Evolutionary conservation across 2,797 vertebrate genomes (phyloP).

Genomic region (Dicrostonyx torquatus): DNA sequence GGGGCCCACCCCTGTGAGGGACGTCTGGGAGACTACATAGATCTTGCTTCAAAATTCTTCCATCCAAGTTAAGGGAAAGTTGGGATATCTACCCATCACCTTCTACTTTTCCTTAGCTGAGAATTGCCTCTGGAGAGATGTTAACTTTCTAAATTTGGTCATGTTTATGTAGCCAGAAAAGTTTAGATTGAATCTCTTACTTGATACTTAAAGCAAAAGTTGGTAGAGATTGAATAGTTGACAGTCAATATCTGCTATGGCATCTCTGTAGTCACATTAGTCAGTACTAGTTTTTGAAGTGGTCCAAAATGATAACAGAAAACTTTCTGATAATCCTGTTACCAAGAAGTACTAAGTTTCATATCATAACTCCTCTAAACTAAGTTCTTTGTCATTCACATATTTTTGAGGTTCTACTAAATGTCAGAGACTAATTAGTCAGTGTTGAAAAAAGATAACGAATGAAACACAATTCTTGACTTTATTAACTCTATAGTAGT

Average conservation of each 20-base stretch:
- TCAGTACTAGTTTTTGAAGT: conserved; percentile 33
- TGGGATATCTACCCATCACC: neutral
- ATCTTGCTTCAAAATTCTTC: neutral
- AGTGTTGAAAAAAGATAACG: neutral
- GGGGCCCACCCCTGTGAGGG: neutral
- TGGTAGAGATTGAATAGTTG: neutral
- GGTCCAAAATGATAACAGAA: neutral
- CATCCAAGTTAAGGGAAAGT: neutral
- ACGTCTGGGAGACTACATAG: neutral
- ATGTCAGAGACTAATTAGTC: neutral
- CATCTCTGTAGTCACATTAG: neutral
- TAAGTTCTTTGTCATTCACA: neutral
- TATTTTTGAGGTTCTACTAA: neutral
- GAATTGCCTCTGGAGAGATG: neutral
- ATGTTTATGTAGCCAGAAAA: conserved; percentile 14
- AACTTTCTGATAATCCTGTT: neutral
- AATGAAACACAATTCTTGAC: neutral
- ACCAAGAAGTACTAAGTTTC: neutral
- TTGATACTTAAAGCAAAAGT: neutral
- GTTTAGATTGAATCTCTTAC: neutral
- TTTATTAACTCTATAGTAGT: neutral
- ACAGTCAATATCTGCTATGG: neutral
- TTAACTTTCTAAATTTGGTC: neutral
- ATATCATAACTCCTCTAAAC: neutral
- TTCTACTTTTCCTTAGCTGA: neutral